Conservation (phyloP, 2,888 invertebrate species). For the Autographa pulchrina region DNA sequence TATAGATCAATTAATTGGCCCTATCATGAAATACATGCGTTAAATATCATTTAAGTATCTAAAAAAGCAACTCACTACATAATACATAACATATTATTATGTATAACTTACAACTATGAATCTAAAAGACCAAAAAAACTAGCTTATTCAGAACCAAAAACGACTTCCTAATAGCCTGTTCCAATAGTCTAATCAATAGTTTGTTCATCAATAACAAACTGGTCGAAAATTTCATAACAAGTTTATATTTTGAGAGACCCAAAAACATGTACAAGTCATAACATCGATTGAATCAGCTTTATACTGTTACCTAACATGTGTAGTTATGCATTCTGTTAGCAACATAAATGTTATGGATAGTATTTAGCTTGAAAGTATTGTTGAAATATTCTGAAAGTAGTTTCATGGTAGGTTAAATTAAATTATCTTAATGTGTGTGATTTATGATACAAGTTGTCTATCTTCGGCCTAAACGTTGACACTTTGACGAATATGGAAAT, state of each 20-base stretch:
- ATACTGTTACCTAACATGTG: slow-evolving; percentile 41
- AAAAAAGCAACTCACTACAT: too few relatives aligned
- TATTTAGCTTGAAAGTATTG: background rate
- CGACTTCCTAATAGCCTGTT: background rate
- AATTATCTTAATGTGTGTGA: too few relatives aligned
- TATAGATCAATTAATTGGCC: too few relatives aligned
- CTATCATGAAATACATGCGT: too few relatives aligned
- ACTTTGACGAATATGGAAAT: too few relatives aligned
- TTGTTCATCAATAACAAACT: slow-evolving; percentile 1
- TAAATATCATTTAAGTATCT: too few relatives aligned
- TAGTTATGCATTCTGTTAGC: slow-evolving; percentile 14
- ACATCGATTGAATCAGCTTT: slow-evolving; percentile 28
- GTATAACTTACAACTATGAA: too few relatives aligned
- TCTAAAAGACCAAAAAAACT: background rate
- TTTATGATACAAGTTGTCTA: too few relatives aligned
- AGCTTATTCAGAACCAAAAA: background rate
- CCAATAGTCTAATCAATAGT: background rate
- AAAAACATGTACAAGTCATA: slow-evolving; percentile 17
- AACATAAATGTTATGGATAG: background rate
- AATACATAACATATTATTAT: too few relatives aligned
- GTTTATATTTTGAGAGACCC: slow-evolving; percentile 9
- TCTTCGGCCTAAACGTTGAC: too few relatives aligned
- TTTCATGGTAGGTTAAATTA: background rate
- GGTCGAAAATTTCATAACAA: background rate
- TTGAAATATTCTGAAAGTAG: background rate